Conservation (phyloP, 2,113 vertebrate species). For the Emydura subglobosa region DNA sequence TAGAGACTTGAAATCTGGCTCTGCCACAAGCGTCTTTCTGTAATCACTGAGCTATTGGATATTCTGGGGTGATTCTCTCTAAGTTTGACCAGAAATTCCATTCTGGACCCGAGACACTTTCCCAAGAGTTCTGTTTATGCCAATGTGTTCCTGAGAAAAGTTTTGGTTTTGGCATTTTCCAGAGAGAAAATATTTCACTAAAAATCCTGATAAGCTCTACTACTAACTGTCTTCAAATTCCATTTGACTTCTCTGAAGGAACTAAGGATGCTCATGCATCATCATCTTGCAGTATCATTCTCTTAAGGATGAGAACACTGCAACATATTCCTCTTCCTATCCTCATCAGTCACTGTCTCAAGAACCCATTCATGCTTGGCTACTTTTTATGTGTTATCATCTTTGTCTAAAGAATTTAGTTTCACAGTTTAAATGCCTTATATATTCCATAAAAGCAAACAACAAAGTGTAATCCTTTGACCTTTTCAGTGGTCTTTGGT, state of each 20-base stretch:
- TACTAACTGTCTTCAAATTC: not conserved
- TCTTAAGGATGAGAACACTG: constrained; percentile 44
- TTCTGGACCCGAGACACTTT: not conserved
- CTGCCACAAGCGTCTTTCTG: not conserved
- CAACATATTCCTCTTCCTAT: not conserved
- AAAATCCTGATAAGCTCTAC: not conserved
- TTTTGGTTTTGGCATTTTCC: not conserved
- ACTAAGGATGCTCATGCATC: not conserved
- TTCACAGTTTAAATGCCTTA: constrained; percentile 48
- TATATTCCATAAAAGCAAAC: constrained; percentile 58
- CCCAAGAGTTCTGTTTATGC: not conserved
- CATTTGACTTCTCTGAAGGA: constrained; percentile 30
- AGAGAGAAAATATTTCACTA: not conserved
- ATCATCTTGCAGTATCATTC: constrained; percentile 19
- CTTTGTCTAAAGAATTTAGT: constrained; percentile 65
- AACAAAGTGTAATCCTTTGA: constrained; percentile 65
- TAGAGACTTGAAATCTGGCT: not conserved
- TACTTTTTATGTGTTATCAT: constrained; percentile 51
- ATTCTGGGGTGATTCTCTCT: not conserved
- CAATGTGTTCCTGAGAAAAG: not conserved
- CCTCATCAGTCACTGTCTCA: not conserved
- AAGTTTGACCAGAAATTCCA: not conserved
- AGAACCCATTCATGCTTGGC: constrained; percentile 38
- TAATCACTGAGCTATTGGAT: not conserved
- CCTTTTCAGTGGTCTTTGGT: constrained; percentile 70